Conservation (phyloP, 1,140 invertebrate species). For the Drosophila fuyamai region DNA sequence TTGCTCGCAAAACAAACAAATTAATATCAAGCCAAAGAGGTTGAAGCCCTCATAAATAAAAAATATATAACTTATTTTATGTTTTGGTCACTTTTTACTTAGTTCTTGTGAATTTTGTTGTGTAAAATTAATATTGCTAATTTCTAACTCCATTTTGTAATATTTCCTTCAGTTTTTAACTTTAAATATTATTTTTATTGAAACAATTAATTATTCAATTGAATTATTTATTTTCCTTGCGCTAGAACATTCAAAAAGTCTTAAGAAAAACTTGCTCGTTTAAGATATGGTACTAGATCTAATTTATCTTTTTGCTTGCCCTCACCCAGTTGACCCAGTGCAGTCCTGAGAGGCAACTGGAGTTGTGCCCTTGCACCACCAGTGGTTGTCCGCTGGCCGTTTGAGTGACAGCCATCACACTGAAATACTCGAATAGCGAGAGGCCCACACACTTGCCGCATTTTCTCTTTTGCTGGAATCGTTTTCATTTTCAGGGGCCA, state of each 20-base stretch:
- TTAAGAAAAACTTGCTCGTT: not conserved
- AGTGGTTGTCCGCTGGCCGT: slow-evolving; percentile 16
- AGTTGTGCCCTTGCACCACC: slow-evolving; percentile 21
- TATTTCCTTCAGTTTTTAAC: too few relatives aligned
- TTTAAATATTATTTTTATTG: too few relatives aligned
- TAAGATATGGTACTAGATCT: not conserved
- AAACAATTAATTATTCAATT: too few relatives aligned
- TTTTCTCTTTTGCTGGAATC: slow-evolving; percentile 72
- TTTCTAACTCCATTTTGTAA: too few relatives aligned
- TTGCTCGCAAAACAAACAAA: not conserved
- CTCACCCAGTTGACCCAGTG: slow-evolving; percentile 62
- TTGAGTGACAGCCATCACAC: slow-evolving; percentile 72
- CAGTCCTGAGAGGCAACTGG: slow-evolving; percentile 30
- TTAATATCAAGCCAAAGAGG: not conserved
- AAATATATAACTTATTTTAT: too few relatives aligned
- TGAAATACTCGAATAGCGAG: slow-evolving; percentile 29
- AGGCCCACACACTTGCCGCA: slow-evolving; percentile 44
- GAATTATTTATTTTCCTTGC: too few relatives aligned
- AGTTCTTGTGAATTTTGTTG: too few relatives aligned
- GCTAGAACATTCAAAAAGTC: too few relatives aligned
- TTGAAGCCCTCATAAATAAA: too few relatives aligned
- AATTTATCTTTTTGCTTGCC: slow-evolving; percentile 3
- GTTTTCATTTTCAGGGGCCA: slow-evolving; percentile 70
- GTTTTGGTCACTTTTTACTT: too few relatives aligned
- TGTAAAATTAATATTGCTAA: too few relatives aligned